These are phyloP conservation scores for Chaetodon trifasciatus DNA, from an alignment of 2,797 vertebrate genomes.

Conservation along the genomic window DNA sequence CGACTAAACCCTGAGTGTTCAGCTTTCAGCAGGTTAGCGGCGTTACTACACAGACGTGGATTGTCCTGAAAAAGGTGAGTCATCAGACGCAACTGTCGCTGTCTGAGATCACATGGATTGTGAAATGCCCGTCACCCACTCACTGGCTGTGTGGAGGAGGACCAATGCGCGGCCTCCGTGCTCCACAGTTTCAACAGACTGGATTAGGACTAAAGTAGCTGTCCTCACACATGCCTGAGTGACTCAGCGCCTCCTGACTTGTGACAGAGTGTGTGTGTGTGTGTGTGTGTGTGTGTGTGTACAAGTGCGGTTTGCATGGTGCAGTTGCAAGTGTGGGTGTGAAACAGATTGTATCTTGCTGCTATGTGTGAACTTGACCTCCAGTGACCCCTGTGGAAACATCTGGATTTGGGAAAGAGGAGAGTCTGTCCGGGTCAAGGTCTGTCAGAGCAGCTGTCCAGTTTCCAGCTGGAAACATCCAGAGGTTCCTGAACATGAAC, in stretches of 20 bases:
- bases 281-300: conserved; percentile 8
- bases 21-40: conserved; percentile 26
- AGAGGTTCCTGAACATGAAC: conserved; percentile 29
- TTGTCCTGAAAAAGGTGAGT: conserved; percentile 60
- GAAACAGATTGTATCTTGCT: background rate
- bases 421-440: conserved; percentile 39
- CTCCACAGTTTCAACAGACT: conserved; percentile 58
- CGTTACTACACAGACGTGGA: conserved; percentile 11
- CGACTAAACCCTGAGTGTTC: background rate
- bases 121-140: conserved; percentile 48
- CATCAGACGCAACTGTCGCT: conserved; percentile 38
- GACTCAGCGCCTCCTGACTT: conserved; percentile 66
- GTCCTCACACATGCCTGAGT: conserved; percentile 48
- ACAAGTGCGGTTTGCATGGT: background rate
- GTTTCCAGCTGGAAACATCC: conserved; percentile 40
- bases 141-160: conserved; percentile 46
- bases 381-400: conserved; percentile 59
- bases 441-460: conserved; percentile 49
- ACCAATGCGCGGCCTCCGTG: conserved; percentile 31
- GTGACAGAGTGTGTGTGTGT: conserved; percentile 26
- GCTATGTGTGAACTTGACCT: conserved; percentile 49
- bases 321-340: conserved; percentile 10
- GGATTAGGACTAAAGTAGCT: conserved; percentile 54
- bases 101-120: conserved; percentile 36
- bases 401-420: conserved; percentile 65